Percentiles rank a stretch among this genome's conserved stretches.
These are phyloP conservation scores for Elaphurus davidianus DNA, from an alignment of 2,113 vertebrate genomes.

Conservation along the genomic window DNA sequence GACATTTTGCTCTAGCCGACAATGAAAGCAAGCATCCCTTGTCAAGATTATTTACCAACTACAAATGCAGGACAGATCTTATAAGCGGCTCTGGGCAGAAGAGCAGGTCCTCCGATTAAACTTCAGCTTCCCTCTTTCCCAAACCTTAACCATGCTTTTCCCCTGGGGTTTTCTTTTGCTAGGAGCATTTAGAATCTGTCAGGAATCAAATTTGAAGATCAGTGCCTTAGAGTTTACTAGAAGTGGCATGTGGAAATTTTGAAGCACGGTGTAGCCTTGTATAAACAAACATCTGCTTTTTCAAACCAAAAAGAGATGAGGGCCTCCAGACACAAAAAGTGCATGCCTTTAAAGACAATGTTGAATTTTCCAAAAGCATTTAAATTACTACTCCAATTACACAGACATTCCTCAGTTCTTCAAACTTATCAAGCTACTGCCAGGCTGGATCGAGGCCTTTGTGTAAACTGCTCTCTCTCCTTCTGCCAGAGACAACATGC, in stretches of 20 bases:
- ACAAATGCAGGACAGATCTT: background rate
- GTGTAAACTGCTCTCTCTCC: background rate
- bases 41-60: conserved; percentile 49
- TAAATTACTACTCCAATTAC: background rate
- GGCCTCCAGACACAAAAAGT: background rate
- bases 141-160: background rate
- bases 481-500: background rate
- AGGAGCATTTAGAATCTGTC: conserved; percentile 28
- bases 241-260: background rate
- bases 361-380: background rate
- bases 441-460: background rate
- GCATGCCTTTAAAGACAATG: background rate
- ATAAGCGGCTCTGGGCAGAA: background rate
- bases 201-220: conserved; percentile 45
- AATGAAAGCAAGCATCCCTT: conserved; percentile 34
- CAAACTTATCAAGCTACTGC: background rate
- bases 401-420: background rate
- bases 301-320: background rate
- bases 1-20: conserved; percentile 34
- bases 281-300: background rate
- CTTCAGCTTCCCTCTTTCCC: background rate
- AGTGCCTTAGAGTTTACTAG: background rate
- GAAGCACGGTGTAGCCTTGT: background rate
- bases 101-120: conserved; percentile 4
- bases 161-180: conserved; percentile 18